A percentile compares a stretch with the other conserved stretches of the same genome.
Conservation (phyloP, 1,140 invertebrate species). For the Musca vetustissima region DNA sequence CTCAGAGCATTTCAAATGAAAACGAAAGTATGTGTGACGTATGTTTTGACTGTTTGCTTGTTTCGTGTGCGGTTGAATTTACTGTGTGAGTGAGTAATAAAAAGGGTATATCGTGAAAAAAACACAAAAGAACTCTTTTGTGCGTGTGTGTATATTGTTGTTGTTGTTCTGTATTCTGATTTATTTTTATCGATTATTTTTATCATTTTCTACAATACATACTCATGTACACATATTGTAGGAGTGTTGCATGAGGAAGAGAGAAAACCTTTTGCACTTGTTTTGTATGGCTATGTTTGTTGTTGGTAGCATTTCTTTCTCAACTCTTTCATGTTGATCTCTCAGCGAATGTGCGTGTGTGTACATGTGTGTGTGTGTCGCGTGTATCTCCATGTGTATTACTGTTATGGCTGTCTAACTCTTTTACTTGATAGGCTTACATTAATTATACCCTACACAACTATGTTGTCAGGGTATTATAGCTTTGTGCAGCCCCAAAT, state of each 20-base stretch:
- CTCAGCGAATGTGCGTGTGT: neutral
- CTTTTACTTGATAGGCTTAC: conserved; percentile 14
- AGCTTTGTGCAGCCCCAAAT: too few species aligned
- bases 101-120: neutral
- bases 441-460: too few species aligned
- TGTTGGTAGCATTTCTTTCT: neutral
- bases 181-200: conserved; percentile 17
- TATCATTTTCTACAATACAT: too few species aligned
- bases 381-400: neutral
- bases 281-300: neutral
- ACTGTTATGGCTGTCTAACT: neutral
- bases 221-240: too few species aligned
- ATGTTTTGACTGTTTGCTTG: too few species aligned
- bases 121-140: neutral
- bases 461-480: too few species aligned
- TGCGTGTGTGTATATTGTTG: neutral
- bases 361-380: neutral
- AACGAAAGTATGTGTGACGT: conserved; percentile 17
- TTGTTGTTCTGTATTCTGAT: neutral
- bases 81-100: neutral
- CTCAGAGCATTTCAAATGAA: neutral
- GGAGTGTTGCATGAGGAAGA: neutral
- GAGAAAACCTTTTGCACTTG: neutral
- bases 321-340: neutral
- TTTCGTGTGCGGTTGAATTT: too few species aligned